Evolutionary conservation across 2,797 vertebrate genomes (phyloP).

Genomic region (Takifugu rubripes): DNA sequence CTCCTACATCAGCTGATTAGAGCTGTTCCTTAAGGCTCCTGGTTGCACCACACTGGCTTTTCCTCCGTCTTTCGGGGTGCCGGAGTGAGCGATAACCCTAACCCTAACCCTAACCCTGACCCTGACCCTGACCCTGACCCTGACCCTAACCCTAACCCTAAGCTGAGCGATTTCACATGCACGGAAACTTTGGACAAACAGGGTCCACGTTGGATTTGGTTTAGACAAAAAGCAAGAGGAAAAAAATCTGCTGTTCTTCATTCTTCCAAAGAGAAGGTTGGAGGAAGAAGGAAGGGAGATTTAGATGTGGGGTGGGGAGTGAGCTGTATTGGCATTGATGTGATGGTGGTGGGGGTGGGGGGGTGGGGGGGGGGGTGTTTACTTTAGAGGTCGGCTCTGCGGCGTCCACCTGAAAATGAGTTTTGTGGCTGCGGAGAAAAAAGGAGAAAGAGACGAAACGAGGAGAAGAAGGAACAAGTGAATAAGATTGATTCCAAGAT

Average conservation of each 20-base stretch:
- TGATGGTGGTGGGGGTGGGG: conserved; percentile 34
- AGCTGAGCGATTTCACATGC: too few species aligned
- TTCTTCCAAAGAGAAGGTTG: conserved; percentile 28
- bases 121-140: too few species aligned
- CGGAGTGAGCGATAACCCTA: too few species aligned
- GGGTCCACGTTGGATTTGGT: too few species aligned
- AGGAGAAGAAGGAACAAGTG: not conserved
- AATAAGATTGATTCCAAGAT: too few species aligned
- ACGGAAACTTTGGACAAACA: too few species aligned
- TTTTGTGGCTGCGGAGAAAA: conserved; percentile 50
- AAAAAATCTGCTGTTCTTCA: conserved; percentile 2
- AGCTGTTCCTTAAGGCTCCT: conserved; percentile 73
- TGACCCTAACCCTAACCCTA: too few species aligned
- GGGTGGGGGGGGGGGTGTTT: conserved; percentile 55
- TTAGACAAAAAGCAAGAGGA: too few species aligned
- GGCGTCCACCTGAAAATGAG: conserved; percentile 76
- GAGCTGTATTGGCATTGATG: conserved; percentile 53
- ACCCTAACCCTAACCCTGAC: too few species aligned
- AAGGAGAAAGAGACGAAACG: conserved; percentile 9
- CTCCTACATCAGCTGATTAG: conserved; percentile 52
- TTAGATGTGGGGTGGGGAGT: conserved; percentile 19
- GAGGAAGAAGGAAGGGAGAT: conserved; percentile 37
- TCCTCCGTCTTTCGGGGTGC: too few species aligned
- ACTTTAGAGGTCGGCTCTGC: conserved; percentile 70
- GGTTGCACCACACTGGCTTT: conserved; percentile 46